Evolutionary conservation across 2,797 vertebrate species (phyloP), one percentile per base, ranked within the genome.

Genomic region (Paratrypauchen microcephalus): DNA sequence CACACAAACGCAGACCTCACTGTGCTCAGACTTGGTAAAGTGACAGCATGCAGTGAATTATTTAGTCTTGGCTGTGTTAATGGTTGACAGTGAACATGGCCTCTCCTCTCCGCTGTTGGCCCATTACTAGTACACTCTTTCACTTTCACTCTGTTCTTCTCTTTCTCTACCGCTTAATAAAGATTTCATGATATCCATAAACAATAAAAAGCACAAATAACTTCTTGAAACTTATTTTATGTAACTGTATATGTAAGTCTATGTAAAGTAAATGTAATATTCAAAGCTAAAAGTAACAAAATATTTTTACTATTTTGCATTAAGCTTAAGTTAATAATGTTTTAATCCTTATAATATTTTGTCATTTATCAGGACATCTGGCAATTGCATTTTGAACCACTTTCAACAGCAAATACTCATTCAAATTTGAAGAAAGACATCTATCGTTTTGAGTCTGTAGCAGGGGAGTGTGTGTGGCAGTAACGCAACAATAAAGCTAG

Each of bases 1-100:
- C 45, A 26, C 47, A 60, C 68, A 50, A 56, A 65, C 67, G 60
- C 69, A 56, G 56, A 59, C 62, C 80, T 86, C 83, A 79, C 79
- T 86, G 86, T 76, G 85, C 76, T 77, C 73, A 71, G 83, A 77
- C 83, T 83, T 88, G 86, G 84, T 89, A 83, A 88, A 85, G 89
- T 90, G 89, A 89, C 86, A 83, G 83, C 82, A 80, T 73, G 75
- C 76, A 69, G 78, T 91, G 84, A 92, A 91, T 92, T 87, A 91
- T 92, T 91, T 87, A 92, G 87, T 79, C 52, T 39, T 68, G 83
- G 76, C 73, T 88, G 82, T 90, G 88, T 92, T 87, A 87, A 88
- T 88, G 86, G 82, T 77, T 90, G 86, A 90, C 89, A 88, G 84
- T 13, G 83, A 87, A 90, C 85, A 88, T 79, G 86, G 85, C 83